phyloP scores from a whole-genome alignment of 2,797 vertebrate species.

The Squalus acanthias region DNA sequence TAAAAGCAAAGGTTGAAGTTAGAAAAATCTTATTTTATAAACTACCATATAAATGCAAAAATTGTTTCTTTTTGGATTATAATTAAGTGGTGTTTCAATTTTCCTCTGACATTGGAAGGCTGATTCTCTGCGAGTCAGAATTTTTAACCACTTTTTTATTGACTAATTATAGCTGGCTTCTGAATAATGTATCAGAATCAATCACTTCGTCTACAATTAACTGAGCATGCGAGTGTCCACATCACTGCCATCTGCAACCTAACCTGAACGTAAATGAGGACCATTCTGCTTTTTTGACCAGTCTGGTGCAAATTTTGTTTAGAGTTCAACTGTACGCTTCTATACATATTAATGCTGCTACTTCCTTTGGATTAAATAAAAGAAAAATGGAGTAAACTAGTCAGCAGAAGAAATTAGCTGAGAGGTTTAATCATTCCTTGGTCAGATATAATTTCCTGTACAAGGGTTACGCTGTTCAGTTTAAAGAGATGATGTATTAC shows the following conservation, averaged over 20 bases:
- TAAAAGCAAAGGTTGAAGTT: conserved; percentile 8
- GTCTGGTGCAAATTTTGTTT: not conserved
- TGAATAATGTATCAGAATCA: conserved; percentile 35
- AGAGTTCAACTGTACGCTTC: not conserved
- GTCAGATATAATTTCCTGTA: conserved; percentile 20
- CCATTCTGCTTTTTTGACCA: not conserved
- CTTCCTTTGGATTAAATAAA: not conserved
- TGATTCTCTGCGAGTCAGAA: not conserved
- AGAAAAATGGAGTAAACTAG: conserved; percentile 6
- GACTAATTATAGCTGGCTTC: conserved; percentile 15
- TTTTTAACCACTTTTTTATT: conserved; percentile 24
- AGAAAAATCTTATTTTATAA: not conserved
- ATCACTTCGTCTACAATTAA: conserved; percentile 16
- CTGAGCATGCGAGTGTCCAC: not conserved
- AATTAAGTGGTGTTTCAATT: not conserved
- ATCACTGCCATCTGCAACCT: conserved; percentile 7
- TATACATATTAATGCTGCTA: not conserved
- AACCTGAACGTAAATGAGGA: not conserved
- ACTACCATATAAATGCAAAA: not conserved
- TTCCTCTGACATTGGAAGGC: not conserved
- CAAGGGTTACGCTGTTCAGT: not conserved
- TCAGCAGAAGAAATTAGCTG: conserved; percentile 10
- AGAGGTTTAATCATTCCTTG: not conserved
- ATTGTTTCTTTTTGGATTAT: not conserved
- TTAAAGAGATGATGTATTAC: conserved; percentile 11